Conservation (phyloP, 2,797 vertebrate species). For the Acipenser transmontanus region DNA sequence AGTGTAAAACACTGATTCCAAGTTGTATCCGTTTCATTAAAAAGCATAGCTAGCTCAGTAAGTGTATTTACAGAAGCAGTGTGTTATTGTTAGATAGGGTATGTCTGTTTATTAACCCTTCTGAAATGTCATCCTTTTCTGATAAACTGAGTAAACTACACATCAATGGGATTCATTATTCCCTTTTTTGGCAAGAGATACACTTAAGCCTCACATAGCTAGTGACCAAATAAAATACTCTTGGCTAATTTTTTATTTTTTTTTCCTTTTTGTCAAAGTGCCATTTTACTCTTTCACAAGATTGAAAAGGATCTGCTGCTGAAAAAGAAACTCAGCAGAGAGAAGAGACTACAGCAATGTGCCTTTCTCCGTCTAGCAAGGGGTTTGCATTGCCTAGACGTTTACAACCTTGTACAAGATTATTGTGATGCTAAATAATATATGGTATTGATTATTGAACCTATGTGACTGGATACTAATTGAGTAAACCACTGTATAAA, state of each 20-base stretch:
- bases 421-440: no score
- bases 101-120: constrained; percentile 17
- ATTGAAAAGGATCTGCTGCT: constrained; percentile 1
- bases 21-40: no score
- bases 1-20: no score
- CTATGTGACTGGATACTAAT: no score
- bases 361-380: not conserved
- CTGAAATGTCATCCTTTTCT: constrained; percentile 16
- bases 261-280: not conserved
- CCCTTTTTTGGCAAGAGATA: constrained; percentile 38
- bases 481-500: no score
- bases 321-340: not conserved
- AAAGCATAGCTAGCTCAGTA: no score
- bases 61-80: no score
- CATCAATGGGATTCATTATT: constrained; percentile 21
- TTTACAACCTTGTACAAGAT: no score
- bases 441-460: no score
- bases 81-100: not conserved
- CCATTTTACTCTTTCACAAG: constrained; percentile 1
- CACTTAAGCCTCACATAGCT: constrained; percentile 28
- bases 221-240: constrained; percentile 55
- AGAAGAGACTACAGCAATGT: not conserved
- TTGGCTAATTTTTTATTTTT: constrained; percentile 20
- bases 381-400: no score
- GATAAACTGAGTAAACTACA: constrained; percentile 14